Evolutionary conservation across 2,888 invertebrate species (phyloP).

Genomic region (Agonopterix subpropinquella): DNA sequence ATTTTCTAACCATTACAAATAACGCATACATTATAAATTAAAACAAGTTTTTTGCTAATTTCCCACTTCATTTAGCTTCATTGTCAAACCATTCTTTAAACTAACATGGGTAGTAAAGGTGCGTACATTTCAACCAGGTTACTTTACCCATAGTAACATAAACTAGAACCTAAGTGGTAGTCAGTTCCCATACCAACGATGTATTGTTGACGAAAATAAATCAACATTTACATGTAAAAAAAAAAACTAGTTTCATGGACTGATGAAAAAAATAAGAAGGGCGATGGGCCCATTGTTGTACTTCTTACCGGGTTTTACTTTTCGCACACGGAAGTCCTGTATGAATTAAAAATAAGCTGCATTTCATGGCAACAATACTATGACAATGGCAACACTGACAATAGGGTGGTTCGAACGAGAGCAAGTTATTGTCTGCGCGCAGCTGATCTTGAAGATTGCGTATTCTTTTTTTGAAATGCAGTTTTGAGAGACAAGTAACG

Average conservation of each 20-base stretch:
- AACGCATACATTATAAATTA: constrained; percentile 14
- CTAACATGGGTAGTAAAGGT: constrained; percentile 19
- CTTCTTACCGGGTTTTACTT: constrained; percentile 25
- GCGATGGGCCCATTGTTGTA: constrained; percentile 37
- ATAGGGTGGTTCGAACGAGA: constrained; percentile 53
- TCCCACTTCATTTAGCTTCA: constrained; percentile 41
- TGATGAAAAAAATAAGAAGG: constrained; percentile 43
- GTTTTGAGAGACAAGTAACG: constrained; percentile 40
- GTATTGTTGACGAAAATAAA: constrained; percentile 71
- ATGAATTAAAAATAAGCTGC: constrained; percentile 46
- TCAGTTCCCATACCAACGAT: constrained; percentile 56
- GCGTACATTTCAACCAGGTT: constrained; percentile 17
- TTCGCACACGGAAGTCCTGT: constrained; percentile 70
- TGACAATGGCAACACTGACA: constrained; percentile 48
- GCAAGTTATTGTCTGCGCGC: constrained; percentile 46
- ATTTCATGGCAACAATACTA: constrained; percentile 53
- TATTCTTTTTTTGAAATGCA: constrained; percentile 35
- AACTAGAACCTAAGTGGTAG: constrained; percentile 29
- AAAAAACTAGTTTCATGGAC: constrained; percentile 60
- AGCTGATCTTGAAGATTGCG: constrained; percentile 55
- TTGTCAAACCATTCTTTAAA: constrained; percentile 33
- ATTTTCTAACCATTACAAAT: constrained; percentile 29
- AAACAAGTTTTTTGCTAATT: constrained; percentile 40
- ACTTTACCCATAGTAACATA: constrained; percentile 32
- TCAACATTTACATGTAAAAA: constrained; percentile 66